Evolutionary conservation across 2,888 invertebrate species (phyloP).

Genomic region (Carabus problematicus): DNA sequence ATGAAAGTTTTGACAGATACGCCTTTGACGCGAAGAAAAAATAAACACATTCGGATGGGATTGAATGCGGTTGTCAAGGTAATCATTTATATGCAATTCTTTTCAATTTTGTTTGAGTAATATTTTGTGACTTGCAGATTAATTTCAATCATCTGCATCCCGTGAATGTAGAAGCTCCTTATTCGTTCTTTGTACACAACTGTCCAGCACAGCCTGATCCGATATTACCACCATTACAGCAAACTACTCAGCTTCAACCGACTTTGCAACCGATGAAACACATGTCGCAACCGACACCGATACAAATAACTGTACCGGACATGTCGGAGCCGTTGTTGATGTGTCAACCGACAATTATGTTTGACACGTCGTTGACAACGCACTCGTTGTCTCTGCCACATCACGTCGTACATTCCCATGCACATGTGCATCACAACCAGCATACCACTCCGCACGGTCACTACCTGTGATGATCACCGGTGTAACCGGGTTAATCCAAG

Average conservation of each 20-base stretch:
- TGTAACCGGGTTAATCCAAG: too few species aligned
- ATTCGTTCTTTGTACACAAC: conserved; percentile 56
- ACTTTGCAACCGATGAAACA: conserved; percentile 7
- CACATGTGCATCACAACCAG: conserved; percentile 49
- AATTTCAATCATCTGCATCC: conserved; percentile 57
- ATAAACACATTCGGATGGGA: conserved; percentile 56
- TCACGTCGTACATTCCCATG: conserved; percentile 54
- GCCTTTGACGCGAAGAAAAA: conserved; percentile 55
- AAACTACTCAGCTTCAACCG: conserved; percentile 48
- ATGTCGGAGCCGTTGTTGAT: conserved; percentile 53
- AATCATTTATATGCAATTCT: conserved; percentile 43
- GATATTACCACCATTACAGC: conserved; percentile 53
- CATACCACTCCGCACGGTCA: conserved; percentile 45
- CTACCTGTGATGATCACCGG: conserved; percentile 43
- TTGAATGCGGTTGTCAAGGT: conserved; percentile 58
- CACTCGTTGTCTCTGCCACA: conserved; percentile 51
- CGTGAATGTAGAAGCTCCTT: conserved; percentile 51
- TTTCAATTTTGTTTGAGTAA: neutral
- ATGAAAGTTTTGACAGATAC: conserved; percentile 58
- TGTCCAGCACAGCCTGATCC: conserved; percentile 55
- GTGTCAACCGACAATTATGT: conserved; percentile 55
- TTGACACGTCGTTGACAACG: conserved; percentile 55
- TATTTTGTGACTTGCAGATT: conserved; percentile 51
- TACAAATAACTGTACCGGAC: conserved; percentile 51
- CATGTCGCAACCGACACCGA: conserved; percentile 36